Evolutionary conservation across 2,113 vertebrate genomes (phyloP).

Genomic region (Pedionomus torquatus): DNA sequence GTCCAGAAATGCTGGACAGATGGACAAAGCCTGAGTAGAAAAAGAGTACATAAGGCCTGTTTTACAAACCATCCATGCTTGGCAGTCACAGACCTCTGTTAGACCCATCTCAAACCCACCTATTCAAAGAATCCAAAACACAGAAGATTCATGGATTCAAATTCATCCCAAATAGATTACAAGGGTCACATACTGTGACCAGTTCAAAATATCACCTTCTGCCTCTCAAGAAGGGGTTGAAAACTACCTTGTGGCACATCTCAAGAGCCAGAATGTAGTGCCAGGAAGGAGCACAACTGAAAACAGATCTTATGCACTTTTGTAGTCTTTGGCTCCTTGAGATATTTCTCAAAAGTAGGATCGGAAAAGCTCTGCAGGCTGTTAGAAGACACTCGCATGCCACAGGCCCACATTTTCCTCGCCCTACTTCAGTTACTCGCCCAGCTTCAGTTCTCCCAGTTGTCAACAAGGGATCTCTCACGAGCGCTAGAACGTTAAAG

Average conservation of each 20-base stretch:
- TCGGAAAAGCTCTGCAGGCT: neutral
- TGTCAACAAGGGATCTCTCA: neutral
- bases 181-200: accelerated
- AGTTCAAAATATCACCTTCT: neutral
- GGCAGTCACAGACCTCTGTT: neutral
- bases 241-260: accelerated
- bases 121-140: neutral
- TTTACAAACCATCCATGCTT: neutral
- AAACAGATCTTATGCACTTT: neutral
- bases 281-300: neutral
- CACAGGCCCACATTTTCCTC: neutral
- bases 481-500: neutral
- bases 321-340: neutral
- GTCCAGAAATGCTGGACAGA: neutral
- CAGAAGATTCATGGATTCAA: accelerated
- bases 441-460: neutral
- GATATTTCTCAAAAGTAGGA: neutral
- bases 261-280: neutral
- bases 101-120: neutral
- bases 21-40: neutral
- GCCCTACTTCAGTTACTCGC: neutral
- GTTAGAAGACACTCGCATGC: neutral
- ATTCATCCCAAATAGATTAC: neutral
- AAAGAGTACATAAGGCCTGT: neutral
- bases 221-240: neutral